Percentiles rank a stretch among this genome's conserved stretches.
Conservation (phyloP, 2,888 invertebrate species). For the Pseudeuparius sepicola region DNA sequence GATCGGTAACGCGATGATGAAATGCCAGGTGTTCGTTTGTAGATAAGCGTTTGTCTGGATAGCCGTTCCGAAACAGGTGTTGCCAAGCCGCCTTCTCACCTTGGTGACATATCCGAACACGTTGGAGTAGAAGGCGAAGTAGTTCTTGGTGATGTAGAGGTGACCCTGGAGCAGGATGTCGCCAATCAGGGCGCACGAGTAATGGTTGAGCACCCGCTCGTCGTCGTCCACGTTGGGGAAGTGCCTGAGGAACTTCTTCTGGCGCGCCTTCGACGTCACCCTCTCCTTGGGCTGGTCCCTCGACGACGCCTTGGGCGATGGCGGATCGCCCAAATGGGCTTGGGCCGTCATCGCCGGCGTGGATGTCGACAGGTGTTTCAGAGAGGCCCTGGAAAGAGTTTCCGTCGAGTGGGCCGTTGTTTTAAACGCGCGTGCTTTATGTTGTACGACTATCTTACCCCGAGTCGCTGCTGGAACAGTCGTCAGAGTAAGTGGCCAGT, state of each 20-base stretch:
- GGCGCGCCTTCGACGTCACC: conserved; percentile 61
- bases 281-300: conserved; percentile 37
- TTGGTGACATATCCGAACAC: conserved; percentile 91
- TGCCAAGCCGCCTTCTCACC: too few relatives aligned
- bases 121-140: conserved; percentile 93
- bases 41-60: too few relatives aligned
- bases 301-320: conserved; percentile 35
- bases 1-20: too few relatives aligned
- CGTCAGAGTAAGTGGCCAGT: not conserved
- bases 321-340: conserved; percentile 36
- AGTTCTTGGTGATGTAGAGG: conserved; percentile 87
- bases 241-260: conserved; percentile 83
- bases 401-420: too few relatives aligned
- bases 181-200: conserved; percentile 85
- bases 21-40: too few relatives aligned
- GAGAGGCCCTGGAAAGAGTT: conserved; percentile 42
- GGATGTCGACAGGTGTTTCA: conserved; percentile 51
- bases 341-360: conserved; percentile 42
- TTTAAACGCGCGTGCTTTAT: too few relatives aligned
- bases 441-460: too few relatives aligned
- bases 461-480: not conserved
- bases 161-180: conserved; percentile 89
- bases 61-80: too few relatives aligned
- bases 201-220: conserved; percentile 81
- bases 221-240: conserved; percentile 76